Evolutionary conservation across 2,113 vertebrate genomes (phyloP).

Genomic region (Caranx ignobilis): DNA sequence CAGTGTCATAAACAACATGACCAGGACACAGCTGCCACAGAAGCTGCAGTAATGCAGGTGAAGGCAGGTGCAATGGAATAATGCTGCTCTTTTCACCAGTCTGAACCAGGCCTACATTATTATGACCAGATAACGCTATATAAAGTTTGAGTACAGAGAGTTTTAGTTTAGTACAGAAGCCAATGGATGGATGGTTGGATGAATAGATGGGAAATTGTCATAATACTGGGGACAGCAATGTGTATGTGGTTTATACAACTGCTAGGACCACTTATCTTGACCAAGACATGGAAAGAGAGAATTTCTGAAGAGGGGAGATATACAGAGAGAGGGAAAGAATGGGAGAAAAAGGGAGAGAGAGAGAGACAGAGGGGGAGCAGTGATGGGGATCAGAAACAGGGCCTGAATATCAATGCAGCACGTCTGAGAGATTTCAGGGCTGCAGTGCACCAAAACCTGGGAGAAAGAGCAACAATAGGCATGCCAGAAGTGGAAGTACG

Average conservation of each 20-base stretch:
- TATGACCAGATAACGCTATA: conserved; percentile 10
- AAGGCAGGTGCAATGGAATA: conserved; percentile 3
- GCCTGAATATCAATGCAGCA: conserved; percentile 95
- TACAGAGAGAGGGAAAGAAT: conserved; percentile 29
- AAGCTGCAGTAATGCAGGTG: conserved; percentile 32
- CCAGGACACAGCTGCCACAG: not conserved
- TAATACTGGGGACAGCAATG: too few species aligned
- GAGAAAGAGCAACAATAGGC: conserved; percentile 61
- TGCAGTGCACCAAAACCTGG: conserved; percentile 96
- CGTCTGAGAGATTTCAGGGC: conserved; percentile 87
- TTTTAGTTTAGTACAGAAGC: conserved; percentile 5
- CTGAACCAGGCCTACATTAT: not conserved
- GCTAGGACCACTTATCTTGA: conserved; percentile 25
- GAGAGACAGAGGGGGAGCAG: conserved; percentile 72
- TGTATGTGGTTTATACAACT: conserved; percentile 16
- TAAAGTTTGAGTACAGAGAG: conserved; percentile 11
- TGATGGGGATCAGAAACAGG: conserved; percentile 88
- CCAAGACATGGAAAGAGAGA: conserved; percentile 8
- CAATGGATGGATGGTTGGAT: not conserved
- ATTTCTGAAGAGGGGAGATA: conserved; percentile 5
- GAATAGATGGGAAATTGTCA: too few species aligned
- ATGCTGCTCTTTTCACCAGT: not conserved
- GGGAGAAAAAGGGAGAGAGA: conserved; percentile 38
- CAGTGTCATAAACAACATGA: not conserved
- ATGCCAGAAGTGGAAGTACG: conserved; percentile 28